Percentiles rank a stretch among this genome's conserved stretches.
These are phyloP conservation scores for Iphiclides podalirius DNA, from an alignment of 2,888 invertebrate genomes.

Conservation along the genomic window DNA sequence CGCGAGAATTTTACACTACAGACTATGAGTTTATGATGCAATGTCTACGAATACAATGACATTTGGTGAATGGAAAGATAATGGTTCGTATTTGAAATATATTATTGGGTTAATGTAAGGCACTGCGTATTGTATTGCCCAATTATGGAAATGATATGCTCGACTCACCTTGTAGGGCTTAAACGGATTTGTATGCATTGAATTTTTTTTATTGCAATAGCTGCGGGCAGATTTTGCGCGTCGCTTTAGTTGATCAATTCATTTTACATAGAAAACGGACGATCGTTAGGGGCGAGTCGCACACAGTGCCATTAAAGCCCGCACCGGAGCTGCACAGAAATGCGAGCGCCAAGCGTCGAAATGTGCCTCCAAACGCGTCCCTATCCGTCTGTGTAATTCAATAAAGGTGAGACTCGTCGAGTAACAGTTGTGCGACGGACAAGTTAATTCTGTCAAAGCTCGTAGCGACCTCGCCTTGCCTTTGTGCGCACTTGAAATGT, in stretches of 20 bases:
- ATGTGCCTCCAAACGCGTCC: constrained; percentile 44
- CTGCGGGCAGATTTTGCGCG: neutral
- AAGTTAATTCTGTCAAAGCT: constrained; percentile 80
- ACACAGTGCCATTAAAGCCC: constrained; percentile 11
- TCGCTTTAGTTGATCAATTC: constrained; percentile 3
- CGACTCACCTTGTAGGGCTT: too few species aligned
- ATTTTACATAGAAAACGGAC: constrained; percentile 8
- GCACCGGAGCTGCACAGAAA: constrained; percentile 6
- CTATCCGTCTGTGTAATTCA: constrained; percentile 53
- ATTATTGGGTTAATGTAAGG: too few species aligned
- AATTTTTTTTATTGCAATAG: too few species aligned
- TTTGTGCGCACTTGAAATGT: constrained; percentile 80
- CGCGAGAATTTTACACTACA: too few species aligned
- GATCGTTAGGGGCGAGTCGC: constrained; percentile 2
- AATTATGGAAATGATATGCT: too few species aligned
- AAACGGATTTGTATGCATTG: too few species aligned
- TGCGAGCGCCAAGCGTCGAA: constrained; percentile 28
- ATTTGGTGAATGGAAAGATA: too few species aligned
- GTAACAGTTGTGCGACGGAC: constrained; percentile 63
- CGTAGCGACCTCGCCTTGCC: constrained; percentile 72
- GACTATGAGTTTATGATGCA: too few species aligned
- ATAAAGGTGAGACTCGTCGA: constrained; percentile 61
- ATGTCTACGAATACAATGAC: too few species aligned
- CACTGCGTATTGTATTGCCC: too few species aligned
- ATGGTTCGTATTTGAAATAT: too few species aligned